These are phyloP conservation scores for Petrocephalus schoutedeni DNA, from an alignment of 2,797 vertebrate species.

Conservation along the genomic window DNA sequence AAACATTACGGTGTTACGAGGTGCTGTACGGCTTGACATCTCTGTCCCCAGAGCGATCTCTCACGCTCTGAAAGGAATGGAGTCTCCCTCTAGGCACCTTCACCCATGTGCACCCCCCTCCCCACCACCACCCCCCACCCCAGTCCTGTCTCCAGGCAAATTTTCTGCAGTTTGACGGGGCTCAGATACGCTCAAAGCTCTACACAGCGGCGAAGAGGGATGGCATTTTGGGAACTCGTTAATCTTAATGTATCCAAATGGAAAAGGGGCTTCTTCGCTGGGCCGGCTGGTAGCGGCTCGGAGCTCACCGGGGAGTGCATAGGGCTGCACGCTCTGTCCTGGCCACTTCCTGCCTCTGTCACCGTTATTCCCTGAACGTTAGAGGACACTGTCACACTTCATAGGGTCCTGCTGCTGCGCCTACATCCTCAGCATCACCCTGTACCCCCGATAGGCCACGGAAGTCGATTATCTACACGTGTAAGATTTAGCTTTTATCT, in stretches of 20 bases:
- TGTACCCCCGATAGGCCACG: background rate
- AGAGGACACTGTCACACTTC: background rate
- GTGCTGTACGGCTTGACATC: background rate
- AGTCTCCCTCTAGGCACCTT: background rate
- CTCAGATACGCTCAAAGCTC: background rate
- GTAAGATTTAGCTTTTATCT: background rate
- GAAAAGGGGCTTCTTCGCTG: background rate
- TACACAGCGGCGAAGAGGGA: background rate
- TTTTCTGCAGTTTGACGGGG: slow-evolving; percentile 13
- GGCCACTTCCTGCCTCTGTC: background rate
- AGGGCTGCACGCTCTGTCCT: background rate
- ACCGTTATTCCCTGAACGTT: background rate
- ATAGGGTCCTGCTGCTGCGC: background rate
- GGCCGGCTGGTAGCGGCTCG: background rate
- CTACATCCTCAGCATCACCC: background rate
- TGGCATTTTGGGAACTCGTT: slow-evolving; percentile 26
- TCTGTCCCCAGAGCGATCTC: background rate
- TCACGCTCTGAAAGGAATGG: background rate
- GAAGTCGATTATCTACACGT: background rate
- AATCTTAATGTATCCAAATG: slow-evolving; percentile 22
- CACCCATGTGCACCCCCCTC: background rate
- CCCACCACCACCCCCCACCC: background rate
- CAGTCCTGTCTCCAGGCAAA: slow-evolving; percentile 12
- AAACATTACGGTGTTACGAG: background rate
- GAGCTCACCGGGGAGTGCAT: background rate